These are phyloP conservation scores for Bombus sylvicola DNA, from an alignment of 1,140 invertebrate genomes.

Conservation along the genomic window DNA sequence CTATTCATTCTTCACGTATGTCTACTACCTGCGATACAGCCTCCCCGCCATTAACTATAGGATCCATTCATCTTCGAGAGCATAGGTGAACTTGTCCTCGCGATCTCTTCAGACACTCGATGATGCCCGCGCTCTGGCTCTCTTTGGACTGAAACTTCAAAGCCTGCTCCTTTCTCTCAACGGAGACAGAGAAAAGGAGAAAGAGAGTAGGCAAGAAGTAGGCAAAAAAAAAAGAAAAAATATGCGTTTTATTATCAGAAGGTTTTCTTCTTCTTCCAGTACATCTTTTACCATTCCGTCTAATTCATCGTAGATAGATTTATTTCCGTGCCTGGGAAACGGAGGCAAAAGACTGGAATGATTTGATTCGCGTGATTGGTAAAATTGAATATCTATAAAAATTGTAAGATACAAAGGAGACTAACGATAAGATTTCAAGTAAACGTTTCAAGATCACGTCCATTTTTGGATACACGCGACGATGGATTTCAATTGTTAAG, in stretches of 20 bases:
- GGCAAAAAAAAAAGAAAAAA: not conserved
- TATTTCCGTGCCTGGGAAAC: not conserved
- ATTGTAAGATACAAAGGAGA: too few species aligned
- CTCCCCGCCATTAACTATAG: conserved; percentile 64
- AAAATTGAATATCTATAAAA: too few species aligned
- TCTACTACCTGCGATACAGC: conserved; percentile 68
- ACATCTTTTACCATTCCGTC: too few species aligned
- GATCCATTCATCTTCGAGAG: conserved; percentile 65
- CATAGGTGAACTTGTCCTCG: conserved; percentile 66
- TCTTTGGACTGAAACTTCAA: conserved; percentile 54
- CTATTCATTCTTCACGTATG: conserved; percentile 65
- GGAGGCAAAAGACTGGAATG: too few species aligned
- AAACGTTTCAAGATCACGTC: too few species aligned
- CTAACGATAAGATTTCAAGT: too few species aligned
- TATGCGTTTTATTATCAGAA: conserved; percentile 10
- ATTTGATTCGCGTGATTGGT: too few species aligned
- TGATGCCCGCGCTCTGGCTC: conserved; percentile 51
- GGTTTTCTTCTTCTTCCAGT: not conserved
- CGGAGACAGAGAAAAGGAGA: not conserved
- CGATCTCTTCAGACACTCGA: conserved; percentile 64
- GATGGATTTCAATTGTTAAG: too few species aligned
- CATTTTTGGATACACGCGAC: too few species aligned
- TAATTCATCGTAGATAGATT: not conserved
- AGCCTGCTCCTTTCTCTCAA: conserved; percentile 26
- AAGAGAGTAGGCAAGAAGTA: not conserved